Evolutionary conservation across 1,140 invertebrate species (phyloP), one percentile per base, ranked within the genome.

Genomic region (Carcinoscorpius rotundicauda): DNA sequence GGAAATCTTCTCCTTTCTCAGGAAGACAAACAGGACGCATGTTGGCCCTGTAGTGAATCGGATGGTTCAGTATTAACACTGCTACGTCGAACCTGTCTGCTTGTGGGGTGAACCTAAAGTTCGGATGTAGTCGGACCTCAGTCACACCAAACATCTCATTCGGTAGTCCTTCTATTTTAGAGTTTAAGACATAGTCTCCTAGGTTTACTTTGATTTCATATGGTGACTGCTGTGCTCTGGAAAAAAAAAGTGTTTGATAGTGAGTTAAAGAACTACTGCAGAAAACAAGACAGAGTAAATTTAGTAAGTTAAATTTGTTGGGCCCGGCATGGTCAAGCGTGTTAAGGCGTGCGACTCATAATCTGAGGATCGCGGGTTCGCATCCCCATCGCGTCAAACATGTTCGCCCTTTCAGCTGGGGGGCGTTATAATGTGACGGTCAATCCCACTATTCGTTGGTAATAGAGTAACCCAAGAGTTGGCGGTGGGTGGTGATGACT

Each of bases 101-200:
- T 75, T 93, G 91, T 0, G 93, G 93, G 0, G 93, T 96, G 73
- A 96, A 96, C 76, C 94, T 93, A 78, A 96, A 96, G 72, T 91
- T 89, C 0, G 93, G 93, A 78, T 96, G 93, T 3, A 95, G 89
- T 76, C 89, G 82, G 55, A 96, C 94, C 68, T 88, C 84, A 11
- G 87, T 80, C 3, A 94, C 92, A 3, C 90, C 89, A 73, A 93
- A 93, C 0, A 89, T 92, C 73, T 93, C 91, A 1, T 91, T 90
- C 2, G 89, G 90, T 58, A 94, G 75, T 0, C 89, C 87, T 77
- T 96, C 93, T 3, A 87, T 85, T 1, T 91, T 89, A 0, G 91
- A 93, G 78, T 95, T 94, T 68, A 96, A 90, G 53, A 94, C 88
- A 75, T 95, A 95, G 77, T 96, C 92, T 4, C 92, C 92, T 5